A percentile compares a stretch with the other conserved stretches of the same genome.
Conservation (phyloP, 2,113 vertebrate genomes). For the Bubo scandiacus region DNA sequence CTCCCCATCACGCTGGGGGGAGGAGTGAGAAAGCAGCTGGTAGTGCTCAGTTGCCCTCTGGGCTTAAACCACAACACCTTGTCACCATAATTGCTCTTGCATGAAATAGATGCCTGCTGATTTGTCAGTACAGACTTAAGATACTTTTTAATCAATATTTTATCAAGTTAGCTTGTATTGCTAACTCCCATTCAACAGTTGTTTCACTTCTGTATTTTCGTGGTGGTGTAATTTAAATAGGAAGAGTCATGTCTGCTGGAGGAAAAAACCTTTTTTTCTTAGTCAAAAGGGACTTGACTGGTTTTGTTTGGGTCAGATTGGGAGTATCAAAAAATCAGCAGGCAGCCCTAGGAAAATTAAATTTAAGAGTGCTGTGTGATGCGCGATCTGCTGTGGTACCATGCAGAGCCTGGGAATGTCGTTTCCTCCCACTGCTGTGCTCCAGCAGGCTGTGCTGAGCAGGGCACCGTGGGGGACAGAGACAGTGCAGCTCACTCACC, state of each 20-base stretch:
- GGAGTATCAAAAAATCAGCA: neutral
- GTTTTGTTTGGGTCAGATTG: neutral
- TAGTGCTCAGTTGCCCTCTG: too few relatives aligned
- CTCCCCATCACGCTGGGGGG: too few relatives aligned
- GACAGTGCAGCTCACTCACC: neutral
- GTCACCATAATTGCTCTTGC: neutral
- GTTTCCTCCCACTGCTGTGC: neutral
- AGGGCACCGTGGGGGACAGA: fast-evolving
- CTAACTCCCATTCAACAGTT: neutral
- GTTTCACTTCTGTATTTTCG: neutral
- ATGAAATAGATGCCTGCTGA: fast-evolving
- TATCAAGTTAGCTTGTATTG: neutral
- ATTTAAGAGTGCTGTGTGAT: neutral
- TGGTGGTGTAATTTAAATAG: neutral
- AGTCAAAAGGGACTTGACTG: neutral
- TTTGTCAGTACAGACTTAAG: neutral
- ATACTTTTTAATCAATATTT: neutral
- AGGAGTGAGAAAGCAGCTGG: too few relatives aligned
- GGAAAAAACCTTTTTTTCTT: neutral
- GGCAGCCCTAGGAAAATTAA: neutral
- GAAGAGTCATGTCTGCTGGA: neutral
- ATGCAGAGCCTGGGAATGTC: too few relatives aligned
- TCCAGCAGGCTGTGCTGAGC: neutral
- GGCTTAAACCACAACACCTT: too few relatives aligned
- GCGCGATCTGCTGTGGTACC: neutral